These are phyloP conservation scores for Pollachius pollachius DNA, from an alignment of 2,113 vertebrate species.

Conservation along the genomic window DNA sequence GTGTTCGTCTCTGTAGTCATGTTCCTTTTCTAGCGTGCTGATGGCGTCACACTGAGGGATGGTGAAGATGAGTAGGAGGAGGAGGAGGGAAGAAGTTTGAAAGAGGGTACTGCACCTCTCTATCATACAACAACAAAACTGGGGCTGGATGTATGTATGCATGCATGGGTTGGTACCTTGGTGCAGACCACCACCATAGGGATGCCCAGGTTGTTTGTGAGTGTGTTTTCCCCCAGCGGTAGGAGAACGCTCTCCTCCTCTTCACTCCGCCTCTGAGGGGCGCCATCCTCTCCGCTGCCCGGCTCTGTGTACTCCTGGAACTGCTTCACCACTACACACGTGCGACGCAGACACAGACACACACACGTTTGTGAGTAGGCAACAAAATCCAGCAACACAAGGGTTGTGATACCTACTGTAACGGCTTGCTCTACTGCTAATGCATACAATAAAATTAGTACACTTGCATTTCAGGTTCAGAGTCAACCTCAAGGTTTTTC, in stretches of 20 bases:
- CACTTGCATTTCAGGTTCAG: too few species aligned
- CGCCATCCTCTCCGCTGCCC: conserved; percentile 87
- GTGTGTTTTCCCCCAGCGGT: conserved; percentile 92
- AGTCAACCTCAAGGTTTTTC: too few species aligned
- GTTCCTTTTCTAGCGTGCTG: conserved; percentile 95
- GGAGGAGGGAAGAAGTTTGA: neutral
- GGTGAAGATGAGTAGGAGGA: conserved; percentile 25
- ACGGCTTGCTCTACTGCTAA: too few species aligned
- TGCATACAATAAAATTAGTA: too few species aligned
- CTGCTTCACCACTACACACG: conserved; percentile 88
- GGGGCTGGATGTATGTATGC: neutral
- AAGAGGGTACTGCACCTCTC: neutral
- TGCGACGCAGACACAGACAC: conserved; percentile 13
- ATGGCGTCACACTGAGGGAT: conserved; percentile 91
- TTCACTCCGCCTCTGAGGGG: conserved; percentile 90
- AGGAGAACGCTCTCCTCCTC: conserved; percentile 90
- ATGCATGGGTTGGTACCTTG: conserved; percentile 79
- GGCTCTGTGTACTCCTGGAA: conserved; percentile 97
- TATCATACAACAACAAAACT: neutral
- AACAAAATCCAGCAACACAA: too few species aligned
- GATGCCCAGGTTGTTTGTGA: conserved; percentile 95
- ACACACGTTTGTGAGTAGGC: too few species aligned
- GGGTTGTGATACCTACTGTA: too few species aligned
- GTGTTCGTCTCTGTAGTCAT: conserved; percentile 98
- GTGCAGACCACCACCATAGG: conserved; percentile 96